phyloP scores from a whole-genome alignment of 2,797 vertebrate genomes.

The Gila robusta region DNA sequence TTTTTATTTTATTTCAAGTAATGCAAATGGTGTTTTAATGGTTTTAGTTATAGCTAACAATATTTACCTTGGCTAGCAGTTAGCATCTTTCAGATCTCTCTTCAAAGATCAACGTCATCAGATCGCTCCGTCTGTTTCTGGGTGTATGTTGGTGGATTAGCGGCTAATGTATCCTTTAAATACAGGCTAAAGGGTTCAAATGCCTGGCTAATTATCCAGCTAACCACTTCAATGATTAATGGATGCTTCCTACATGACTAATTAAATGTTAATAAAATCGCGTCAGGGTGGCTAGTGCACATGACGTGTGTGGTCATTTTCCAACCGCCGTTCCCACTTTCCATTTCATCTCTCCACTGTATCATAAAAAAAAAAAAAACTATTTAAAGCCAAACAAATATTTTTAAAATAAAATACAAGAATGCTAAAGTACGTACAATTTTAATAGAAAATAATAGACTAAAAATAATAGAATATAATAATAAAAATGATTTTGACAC shows the following conservation, averaged over 20 bases:
- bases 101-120: neutral
- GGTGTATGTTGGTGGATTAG: neutral
- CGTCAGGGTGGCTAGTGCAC: neutral
- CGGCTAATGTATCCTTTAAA: slow-evolving; percentile 3
- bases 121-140: neutral
- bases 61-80: neutral
- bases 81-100: neutral
- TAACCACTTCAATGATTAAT: slow-evolving; percentile 32
- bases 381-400: neutral
- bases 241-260: slow-evolving; percentile 1
- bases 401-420: neutral
- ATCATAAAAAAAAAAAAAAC: neutral
- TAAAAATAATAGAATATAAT: slow-evolving; percentile 17
- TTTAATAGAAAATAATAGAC: slow-evolving; percentile 43
- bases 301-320: neutral
- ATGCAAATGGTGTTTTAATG: neutral
- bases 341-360: neutral
- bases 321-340: neutral
- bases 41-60: neutral
- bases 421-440: neutral
- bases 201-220: slow-evolving; percentile 3
- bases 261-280: slow-evolving; percentile 15
- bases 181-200: slow-evolving; percentile 7
- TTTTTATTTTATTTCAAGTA: neutral
- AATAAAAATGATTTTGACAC: slow-evolving; percentile 61